These are phyloP conservation scores for Eupsittula cactorum DNA, from an alignment of 2,113 vertebrate genomes.

Conservation along the genomic window DNA sequence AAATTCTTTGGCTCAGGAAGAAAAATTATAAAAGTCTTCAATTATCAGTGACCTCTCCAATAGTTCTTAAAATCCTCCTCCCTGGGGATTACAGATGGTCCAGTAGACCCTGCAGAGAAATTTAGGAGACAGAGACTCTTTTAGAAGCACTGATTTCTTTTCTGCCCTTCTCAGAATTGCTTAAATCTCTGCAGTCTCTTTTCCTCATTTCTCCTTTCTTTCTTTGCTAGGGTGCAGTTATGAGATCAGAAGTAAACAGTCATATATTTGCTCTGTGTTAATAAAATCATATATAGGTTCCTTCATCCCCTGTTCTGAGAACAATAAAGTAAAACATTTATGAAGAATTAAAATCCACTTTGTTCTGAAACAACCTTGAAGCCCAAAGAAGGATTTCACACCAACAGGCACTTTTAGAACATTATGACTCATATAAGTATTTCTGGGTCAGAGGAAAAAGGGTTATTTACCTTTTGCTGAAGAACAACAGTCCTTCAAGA, in stretches of 20 bases:
- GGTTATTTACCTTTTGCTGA: slow-evolving; percentile 66
- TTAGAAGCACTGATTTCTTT: background rate
- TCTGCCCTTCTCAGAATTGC: slow-evolving; percentile 27
- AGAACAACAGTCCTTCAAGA: slow-evolving; percentile 24
- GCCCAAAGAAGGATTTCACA: slow-evolving; percentile 47
- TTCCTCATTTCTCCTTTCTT: background rate
- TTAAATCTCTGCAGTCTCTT: slow-evolving; percentile 18
- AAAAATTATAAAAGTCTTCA: background rate
- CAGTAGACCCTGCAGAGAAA: background rate
- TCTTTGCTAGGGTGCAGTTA: background rate
- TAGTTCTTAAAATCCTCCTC: background rate
- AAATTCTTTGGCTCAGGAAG: background rate
- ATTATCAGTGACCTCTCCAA: background rate
- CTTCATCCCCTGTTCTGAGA: background rate
- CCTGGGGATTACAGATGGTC: background rate
- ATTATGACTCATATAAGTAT: slow-evolving; percentile 59
- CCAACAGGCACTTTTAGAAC: slow-evolving; percentile 63
- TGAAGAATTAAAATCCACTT: slow-evolving; percentile 40
- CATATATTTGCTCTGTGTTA: slow-evolving; percentile 15
- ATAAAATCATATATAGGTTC: slow-evolving; percentile 4
- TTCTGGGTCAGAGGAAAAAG: slow-evolving; percentile 64
- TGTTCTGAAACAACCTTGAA: slow-evolving; percentile 54
- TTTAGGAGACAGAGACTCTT: slow-evolving; percentile 41
- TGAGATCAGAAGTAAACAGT: slow-evolving; percentile 32
- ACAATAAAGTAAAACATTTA: slow-evolving; percentile 41